Evolutionary conservation across 2,888 invertebrate species (phyloP), one percentile per base, ranked within the genome.

Genomic region (Dicyrtoma fusca): DNA sequence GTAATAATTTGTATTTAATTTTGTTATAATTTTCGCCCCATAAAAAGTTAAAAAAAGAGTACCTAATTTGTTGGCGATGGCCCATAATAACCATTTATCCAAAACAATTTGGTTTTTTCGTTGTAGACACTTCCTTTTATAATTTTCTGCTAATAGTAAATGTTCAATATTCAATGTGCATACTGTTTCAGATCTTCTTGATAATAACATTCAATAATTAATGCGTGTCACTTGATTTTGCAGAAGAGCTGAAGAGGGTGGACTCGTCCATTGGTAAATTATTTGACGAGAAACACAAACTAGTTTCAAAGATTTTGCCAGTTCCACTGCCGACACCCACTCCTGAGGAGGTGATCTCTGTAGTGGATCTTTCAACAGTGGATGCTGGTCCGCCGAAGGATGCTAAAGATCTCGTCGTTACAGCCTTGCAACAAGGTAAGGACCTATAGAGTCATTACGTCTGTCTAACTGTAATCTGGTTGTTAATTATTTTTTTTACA

Each of bases 301-400:
- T 92, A 76, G 89, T 92, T 78, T 91, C 91, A 76, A 90, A 91
- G 82, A 87, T 92, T 82, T 86, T 92, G 81, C 89, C 90, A 83
- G 88, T 92, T 82, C 90, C 91, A 69, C 86, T 87, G 76, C 89
- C 89, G 23, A 70, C 71, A 3, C 3, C 49, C 1, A 51, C 34
- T 65, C 13, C 21, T 34, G 25, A 45, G 23, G 72, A 73, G 14
- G 59, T 84, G 78, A 81, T 80, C 72, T 80, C 77, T 61, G 75
- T 75, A 62, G 74, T 81, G 49, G 78, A 76, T 45, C 77, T 79
- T 71, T 21, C 26, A 68, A 26, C 47, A 77, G 23, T 59, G 34
- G 71, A 74, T 51, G 21, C 34, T 34, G 83, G 85, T 82, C 82
- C 87, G 3, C 4, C 66, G 83, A 84, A 88, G 83, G 90, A 91